Percentiles rank a stretch among this genome's conserved stretches.
Evolutionary conservation across 2,888 invertebrate species (phyloP).

Genomic region (Drosophila antonietae): DNA sequence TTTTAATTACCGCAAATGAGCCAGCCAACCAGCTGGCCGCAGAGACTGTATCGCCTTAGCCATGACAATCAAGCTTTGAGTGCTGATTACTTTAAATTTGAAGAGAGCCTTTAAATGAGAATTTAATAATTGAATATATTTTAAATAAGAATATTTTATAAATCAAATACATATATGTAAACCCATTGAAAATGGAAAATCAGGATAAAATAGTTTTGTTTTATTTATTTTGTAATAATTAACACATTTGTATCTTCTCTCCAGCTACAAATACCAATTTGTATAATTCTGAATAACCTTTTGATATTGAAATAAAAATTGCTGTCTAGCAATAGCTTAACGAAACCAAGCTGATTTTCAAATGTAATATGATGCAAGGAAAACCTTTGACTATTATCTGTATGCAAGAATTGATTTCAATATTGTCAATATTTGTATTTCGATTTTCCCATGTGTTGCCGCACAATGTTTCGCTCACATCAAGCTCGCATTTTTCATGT

Average conservation of each 20-base stretch:
- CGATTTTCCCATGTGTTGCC: constrained; percentile 5
- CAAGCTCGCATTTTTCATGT: constrained; percentile 39
- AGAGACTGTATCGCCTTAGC: constrained; percentile 3
- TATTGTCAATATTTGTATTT: background rate
- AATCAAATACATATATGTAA: no score
- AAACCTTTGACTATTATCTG: background rate
- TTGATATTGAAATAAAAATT: no score
- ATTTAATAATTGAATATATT: background rate
- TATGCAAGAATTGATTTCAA: background rate
- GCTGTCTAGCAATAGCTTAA: background rate
- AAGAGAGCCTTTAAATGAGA: background rate
- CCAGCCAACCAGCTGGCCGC: constrained; percentile 11
- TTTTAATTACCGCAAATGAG: constrained; percentile 79
- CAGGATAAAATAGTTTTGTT: no score
- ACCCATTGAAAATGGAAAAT: no score
- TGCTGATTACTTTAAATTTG: constrained; percentile 36
- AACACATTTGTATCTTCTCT: no score
- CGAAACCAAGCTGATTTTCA: background rate
- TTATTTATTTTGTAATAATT: no score
- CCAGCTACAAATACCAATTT: no score
- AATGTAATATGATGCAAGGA: background rate
- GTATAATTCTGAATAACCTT: no score
- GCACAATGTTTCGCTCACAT: constrained; percentile 21
- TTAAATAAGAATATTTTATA: no score
- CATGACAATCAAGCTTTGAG: constrained; percentile 8